phyloP scores from a whole-genome alignment of 2,888 invertebrate genomes.

The Plemyria rubiginata region DNA sequence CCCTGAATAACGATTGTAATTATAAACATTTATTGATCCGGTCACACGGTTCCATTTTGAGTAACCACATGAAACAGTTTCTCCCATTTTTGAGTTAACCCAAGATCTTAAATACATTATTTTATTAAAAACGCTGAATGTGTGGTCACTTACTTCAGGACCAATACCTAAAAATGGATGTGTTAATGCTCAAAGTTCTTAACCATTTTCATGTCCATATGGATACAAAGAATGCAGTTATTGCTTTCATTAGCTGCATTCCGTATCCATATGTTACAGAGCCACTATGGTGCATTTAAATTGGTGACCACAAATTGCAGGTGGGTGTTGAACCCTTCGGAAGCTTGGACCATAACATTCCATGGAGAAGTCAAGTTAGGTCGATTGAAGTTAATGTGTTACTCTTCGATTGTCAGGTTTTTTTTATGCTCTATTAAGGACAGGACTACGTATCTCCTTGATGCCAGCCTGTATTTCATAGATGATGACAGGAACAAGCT shows the following conservation, averaged over 20 bases:
- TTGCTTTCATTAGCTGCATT: conserved; percentile 41
- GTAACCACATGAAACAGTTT: too few species aligned
- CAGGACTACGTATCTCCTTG: too few species aligned
- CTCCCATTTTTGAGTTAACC: too few species aligned
- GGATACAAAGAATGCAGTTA: conserved; percentile 42
- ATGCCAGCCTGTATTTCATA: too few species aligned
- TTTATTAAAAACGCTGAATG: too few species aligned
- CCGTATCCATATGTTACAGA: conserved; percentile 27
- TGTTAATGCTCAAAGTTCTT: conserved; percentile 52
- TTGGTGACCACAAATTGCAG: conserved; percentile 36
- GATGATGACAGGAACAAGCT: too few species aligned
- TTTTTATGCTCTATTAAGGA: background rate
- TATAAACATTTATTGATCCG: too few species aligned
- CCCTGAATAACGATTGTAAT: too few species aligned
- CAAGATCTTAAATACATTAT: too few species aligned
- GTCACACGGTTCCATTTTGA: too few species aligned
- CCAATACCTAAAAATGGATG: conserved; percentile 47
- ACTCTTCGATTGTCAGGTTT: background rate
- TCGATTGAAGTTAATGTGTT: background rate
- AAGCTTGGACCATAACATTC: conserved; percentile 3
- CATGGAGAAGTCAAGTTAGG: conserved; percentile 11
- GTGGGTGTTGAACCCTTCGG: background rate
- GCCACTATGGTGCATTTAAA: conserved; percentile 33
- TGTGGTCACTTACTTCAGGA: background rate
- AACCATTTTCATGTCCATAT: conserved; percentile 52